Conservation (phyloP, 2,888 invertebrate genomes). For the Cerastoderma edule region DNA sequence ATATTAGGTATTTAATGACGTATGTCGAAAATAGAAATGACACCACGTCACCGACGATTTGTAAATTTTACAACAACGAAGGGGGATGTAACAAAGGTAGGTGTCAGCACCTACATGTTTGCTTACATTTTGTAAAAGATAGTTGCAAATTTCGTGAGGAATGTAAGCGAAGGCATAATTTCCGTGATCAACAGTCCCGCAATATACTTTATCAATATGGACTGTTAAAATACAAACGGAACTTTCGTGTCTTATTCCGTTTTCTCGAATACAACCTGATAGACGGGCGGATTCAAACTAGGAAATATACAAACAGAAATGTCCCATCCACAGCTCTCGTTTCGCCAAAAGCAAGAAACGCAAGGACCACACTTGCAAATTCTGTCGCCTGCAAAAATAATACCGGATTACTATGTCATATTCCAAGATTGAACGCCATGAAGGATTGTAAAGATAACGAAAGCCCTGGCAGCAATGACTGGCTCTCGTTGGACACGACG, state of each 20-base stretch:
- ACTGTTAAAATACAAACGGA: neutral
- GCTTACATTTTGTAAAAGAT: conserved; percentile 28
- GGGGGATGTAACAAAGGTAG: conserved; percentile 14
- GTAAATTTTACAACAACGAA: conserved; percentile 45
- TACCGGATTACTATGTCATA: too few relatives aligned
- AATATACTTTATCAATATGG: conserved; percentile 23
- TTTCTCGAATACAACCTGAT: too few relatives aligned
- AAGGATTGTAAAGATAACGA: too few relatives aligned
- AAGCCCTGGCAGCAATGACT: too few relatives aligned
- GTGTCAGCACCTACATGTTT: conserved; percentile 36
- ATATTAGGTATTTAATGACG: conserved; percentile 10
- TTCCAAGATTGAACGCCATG: too few relatives aligned
- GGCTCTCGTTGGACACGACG: too few relatives aligned
- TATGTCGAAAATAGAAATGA: conserved; percentile 26
- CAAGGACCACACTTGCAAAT: too few relatives aligned
- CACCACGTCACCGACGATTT: conserved; percentile 31
- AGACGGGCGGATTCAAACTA: too few relatives aligned
- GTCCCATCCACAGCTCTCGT: too few relatives aligned
- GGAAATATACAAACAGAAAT: too few relatives aligned
- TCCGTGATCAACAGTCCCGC: neutral
- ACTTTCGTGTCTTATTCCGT: neutral
- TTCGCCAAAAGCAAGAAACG: too few relatives aligned
- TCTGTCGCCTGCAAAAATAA: too few relatives aligned
- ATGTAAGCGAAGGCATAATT: conserved; percentile 31
- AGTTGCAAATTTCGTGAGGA: conserved; percentile 22